These are phyloP conservation scores for Nomada ferruginata DNA, from an alignment of 2,888 invertebrate species.

Conservation along the genomic window DNA sequence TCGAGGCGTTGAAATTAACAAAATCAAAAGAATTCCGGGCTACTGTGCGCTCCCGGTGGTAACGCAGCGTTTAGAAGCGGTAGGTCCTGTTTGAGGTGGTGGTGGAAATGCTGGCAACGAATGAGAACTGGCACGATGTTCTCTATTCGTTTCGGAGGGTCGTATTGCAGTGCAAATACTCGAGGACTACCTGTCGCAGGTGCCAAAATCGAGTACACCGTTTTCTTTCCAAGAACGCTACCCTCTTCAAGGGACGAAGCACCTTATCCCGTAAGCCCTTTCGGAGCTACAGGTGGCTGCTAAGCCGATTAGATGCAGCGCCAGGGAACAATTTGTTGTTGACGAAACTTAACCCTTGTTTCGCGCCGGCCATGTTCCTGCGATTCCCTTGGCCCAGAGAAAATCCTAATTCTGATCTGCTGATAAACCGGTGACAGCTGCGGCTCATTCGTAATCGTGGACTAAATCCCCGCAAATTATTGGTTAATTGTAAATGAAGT, in stretches of 20 bases:
- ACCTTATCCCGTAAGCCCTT: slow-evolving; percentile 52
- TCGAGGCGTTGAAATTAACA: not conserved
- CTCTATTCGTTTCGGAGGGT: slow-evolving; percentile 4
- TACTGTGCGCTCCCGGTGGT: not conserved
- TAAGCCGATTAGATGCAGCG: slow-evolving; percentile 79
- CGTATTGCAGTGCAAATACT: slow-evolving; percentile 53
- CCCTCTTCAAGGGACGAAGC: slow-evolving; percentile 52
- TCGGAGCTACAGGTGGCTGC: slow-evolving; percentile 74
- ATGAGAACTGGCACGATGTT: not conserved
- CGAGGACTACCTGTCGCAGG: slow-evolving; percentile 61
- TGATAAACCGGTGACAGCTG: slow-evolving; percentile 39
- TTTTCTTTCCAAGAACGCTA: slow-evolving; percentile 47
- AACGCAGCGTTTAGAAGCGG: not conserved
- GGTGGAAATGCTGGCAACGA: not conserved
- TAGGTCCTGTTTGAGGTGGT: not conserved
- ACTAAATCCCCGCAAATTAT: slow-evolving; percentile 14
- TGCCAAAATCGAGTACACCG: slow-evolving; percentile 55
- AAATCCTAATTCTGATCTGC: slow-evolving; percentile 35
- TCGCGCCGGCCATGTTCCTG: slow-evolving; percentile 56
- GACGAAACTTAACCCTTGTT: slow-evolving; percentile 76
- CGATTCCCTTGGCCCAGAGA: slow-evolving; percentile 12
- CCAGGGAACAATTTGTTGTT: slow-evolving; percentile 75
- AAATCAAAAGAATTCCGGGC: not conserved
- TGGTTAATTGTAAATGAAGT: not conserved
- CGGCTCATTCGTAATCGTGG: slow-evolving; percentile 24